Evolutionary conservation across 2,113 vertebrate genomes (phyloP), one percentile per base, ranked within the genome.

Genomic region (Ailuropoda melanoleuca): DNA sequence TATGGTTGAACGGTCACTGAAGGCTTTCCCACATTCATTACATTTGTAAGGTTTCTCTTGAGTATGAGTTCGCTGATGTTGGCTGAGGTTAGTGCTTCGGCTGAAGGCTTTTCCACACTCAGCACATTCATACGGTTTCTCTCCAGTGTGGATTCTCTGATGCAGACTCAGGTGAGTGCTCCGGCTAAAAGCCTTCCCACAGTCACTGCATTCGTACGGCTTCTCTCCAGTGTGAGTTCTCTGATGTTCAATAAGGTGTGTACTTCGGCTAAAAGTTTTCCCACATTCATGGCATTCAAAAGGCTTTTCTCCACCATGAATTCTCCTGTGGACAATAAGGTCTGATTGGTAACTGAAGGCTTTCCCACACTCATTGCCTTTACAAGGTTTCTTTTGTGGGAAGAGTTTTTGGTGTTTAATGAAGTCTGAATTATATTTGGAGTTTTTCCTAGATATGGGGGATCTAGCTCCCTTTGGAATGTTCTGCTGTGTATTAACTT

Each of bases 221-320:
- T 95, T 95, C 90, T 97, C 96, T 93, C 90, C 85, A 8, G 85
- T 95, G 85, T 94, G 96, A 87, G 82, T 93, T 94, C 94, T 97
- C 82, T 78, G 87, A 83, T 94, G 96, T 60, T 97, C 90, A 43
- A 60, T 82, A 93, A 95, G 94, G 43, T 95, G 94, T 60, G 96
- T 93, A 43, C 91, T 97, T 95, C 56, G 72, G 31, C 55, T 58
- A 66, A 95, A 95, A 48, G 82, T 62, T 77, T 96, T 96, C 34
- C 82, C 94, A 70, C 96, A 96, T 34, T 91, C 58, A 9, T 23
- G 82, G 91, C 94, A 94, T 91, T 46, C 87, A 91, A 93, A 90
- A 97, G 91, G 87, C n/a, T 93, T 97, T 93, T 83, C 58, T 46
- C 91, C 43, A 50, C 50, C 43, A 56, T 77, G 87, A 83, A 46